Conservation (phyloP, 2,888 invertebrate genomes). For the Xylota segnis region DNA sequence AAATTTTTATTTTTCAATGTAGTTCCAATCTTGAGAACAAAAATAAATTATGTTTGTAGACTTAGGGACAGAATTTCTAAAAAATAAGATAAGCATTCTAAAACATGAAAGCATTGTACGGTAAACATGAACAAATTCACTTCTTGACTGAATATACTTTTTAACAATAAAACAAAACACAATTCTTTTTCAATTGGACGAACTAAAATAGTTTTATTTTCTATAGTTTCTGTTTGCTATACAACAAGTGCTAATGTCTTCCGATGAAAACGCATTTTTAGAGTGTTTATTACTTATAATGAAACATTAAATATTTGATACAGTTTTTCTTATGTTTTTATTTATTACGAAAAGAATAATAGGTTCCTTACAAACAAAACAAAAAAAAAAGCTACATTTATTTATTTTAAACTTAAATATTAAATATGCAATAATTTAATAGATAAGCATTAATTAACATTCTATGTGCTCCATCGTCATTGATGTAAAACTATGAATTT, state of each 20-base stretch:
- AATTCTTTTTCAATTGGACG: constrained; percentile 34
- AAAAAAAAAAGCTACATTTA: constrained; percentile 10
- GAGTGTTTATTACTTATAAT: constrained; percentile 45
- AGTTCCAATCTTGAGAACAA: constrained; percentile 22
- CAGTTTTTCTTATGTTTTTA: constrained; percentile 26
- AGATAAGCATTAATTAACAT: constrained; percentile 64
- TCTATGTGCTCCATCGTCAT: constrained; percentile 76
- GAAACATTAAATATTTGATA: constrained; percentile 29
- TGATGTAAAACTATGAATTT: constrained; percentile 75
- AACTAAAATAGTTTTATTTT: constrained; percentile 26
- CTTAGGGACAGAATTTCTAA: constrained; percentile 6
- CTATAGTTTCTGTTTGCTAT: constrained; percentile 8
- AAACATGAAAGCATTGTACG: constrained; percentile 50
- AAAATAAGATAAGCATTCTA: constrained; percentile 46
- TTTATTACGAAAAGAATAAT: constrained; percentile 13
- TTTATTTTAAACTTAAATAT: constrained; percentile 22
- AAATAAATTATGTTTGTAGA: constrained; percentile 10
- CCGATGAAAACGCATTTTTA: constrained; percentile 61
- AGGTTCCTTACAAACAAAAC: constrained; percentile 62
- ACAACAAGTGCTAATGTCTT: constrained; percentile 64
- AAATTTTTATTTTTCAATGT: constrained; percentile 3
- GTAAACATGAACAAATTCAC: constrained; percentile 4
- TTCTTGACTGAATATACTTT: constrained; percentile 13
- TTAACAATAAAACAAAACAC: not conserved
- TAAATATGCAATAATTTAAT: constrained; percentile 64